A percentile compares a stretch with the other conserved stretches of the same genome.
phyloP scores from a whole-genome alignment of 2,888 invertebrate genomes.

The Lasius fuliginosus region DNA sequence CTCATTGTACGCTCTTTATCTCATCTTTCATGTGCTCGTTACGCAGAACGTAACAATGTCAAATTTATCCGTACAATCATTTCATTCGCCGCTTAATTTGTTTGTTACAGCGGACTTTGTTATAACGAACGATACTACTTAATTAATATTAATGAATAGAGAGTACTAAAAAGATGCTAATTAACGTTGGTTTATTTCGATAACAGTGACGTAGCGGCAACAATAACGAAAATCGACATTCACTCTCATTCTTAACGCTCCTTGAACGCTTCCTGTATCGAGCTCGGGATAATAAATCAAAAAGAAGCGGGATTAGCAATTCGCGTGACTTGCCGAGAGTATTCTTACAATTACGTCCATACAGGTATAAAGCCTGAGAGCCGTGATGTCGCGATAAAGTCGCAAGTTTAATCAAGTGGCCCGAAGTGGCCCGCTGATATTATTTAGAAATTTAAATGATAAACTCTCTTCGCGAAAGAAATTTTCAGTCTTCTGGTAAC shows the following conservation, averaged over 20 bases:
- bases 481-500: neutral
- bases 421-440: constrained; percentile 13
- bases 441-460: constrained; percentile 47
- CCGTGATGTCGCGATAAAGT: constrained; percentile 38
- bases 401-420: constrained; percentile 23
- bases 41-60: constrained; percentile 20
- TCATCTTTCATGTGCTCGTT: neutral
- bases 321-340: constrained; percentile 39
- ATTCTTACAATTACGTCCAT: constrained; percentile 45
- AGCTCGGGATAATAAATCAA: constrained; percentile 14
- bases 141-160: constrained; percentile 14
- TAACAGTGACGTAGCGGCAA: neutral
- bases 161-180: neutral
- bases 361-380: neutral
- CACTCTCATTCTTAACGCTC: neutral
- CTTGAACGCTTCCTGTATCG: neutral
- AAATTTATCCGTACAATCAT: neutral
- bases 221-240: neutral
- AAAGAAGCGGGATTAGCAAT: constrained; percentile 42
- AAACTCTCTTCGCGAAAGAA: constrained; percentile 22
- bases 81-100: constrained; percentile 22
- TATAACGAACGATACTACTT: neutral
- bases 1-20: constrained; percentile 45
- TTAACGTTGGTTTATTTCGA: neutral
- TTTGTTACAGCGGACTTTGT: neutral